Percentiles rank a stretch among this genome's conserved stretches.
Evolutionary conservation across 2,113 vertebrate species (phyloP).

Genomic region (Oriolus oriolus): DNA sequence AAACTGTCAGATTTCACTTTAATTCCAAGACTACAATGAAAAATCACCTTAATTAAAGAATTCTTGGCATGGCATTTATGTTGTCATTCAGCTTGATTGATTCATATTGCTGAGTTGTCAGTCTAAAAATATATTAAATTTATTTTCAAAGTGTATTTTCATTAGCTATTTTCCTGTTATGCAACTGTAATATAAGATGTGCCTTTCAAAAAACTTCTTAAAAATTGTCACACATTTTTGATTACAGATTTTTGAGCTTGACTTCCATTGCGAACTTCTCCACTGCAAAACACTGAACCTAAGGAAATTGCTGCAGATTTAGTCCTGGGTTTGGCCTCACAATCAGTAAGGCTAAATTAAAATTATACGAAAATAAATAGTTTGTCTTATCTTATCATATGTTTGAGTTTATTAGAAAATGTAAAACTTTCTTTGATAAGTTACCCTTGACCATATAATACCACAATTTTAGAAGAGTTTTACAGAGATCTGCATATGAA

Average conservation of each 20-base stretch:
- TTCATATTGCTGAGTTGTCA: conserved; percentile 56
- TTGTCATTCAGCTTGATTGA: conserved; percentile 61
- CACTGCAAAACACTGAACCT: not conserved
- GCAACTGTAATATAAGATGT: not conserved
- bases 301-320: not conserved
- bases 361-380: not conserved
- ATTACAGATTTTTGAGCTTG: not conserved
- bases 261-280: not conserved
- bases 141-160: conserved; percentile 51
- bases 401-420: not conserved
- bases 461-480: not conserved
- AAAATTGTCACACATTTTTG: not conserved
- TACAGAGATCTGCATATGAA: not conserved
- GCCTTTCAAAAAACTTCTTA: not conserved
- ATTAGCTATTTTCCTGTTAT: conserved; percentile 46
- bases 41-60: conserved; percentile 62
- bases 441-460: not conserved
- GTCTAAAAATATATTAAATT: not conserved
- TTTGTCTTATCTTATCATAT: not conserved
- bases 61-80: conserved; percentile 39
- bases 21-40: conserved; percentile 52
- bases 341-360: not conserved
- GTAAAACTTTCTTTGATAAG: not conserved
- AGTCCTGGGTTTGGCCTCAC: not conserved
- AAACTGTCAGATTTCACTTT: conserved; percentile 37